Evolutionary conservation across 2,888 invertebrate species (phyloP).

Genomic region (Dicycla oo): DNA sequence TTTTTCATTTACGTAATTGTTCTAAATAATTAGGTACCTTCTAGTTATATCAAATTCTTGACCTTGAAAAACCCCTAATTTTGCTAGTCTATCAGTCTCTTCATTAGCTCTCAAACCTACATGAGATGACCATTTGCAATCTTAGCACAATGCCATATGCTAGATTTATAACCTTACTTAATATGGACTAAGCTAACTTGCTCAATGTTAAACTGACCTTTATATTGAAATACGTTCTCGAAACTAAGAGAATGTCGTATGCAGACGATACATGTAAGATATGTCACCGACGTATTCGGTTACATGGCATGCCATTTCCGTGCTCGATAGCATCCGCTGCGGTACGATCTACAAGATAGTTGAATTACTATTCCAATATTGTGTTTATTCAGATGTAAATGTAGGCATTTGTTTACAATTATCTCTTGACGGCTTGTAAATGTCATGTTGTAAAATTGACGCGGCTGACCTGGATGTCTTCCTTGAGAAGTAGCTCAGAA

Average conservation of each 20-base stretch:
- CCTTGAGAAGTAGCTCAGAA: not conserved
- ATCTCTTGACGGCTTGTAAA: not conserved
- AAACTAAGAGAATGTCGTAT: conserved; percentile 16
- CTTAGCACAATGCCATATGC: no score
- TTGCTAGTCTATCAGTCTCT: no score
- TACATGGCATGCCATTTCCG: conserved; percentile 61
- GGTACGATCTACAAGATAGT: conserved; percentile 45
- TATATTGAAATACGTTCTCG: not conserved
- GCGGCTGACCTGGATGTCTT: not conserved
- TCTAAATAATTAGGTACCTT: no score
- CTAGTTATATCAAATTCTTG: no score
- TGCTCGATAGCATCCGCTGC: conserved; percentile 56
- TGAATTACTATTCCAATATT: conserved; percentile 41
- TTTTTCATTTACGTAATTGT: no score
- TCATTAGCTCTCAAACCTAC: no score
- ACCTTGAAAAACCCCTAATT: no score
- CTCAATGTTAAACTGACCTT: not conserved
- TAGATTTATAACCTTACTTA: no score
- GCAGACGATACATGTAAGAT: conserved; percentile 42
- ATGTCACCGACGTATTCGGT: conserved; percentile 51
- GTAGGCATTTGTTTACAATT: conserved; percentile 7
- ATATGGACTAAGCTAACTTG: no score
- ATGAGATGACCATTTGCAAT: no score
- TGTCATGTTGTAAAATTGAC: not conserved
- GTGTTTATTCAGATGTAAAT: conserved; percentile 10